Conservation (phyloP, 2,797 vertebrate genomes). For the Amniataba percoides region DNA sequence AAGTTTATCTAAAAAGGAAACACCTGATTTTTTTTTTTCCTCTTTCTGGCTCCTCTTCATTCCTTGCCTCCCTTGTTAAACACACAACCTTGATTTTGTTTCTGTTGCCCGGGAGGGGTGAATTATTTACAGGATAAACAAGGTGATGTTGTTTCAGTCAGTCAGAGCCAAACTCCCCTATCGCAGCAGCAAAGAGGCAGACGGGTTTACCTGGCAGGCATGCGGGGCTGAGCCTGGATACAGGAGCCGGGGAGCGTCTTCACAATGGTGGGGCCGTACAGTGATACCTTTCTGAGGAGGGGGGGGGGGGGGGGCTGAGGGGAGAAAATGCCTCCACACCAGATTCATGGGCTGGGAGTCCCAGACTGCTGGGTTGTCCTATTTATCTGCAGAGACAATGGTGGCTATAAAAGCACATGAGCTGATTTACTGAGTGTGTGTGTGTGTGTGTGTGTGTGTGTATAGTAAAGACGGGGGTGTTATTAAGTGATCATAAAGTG, state of each 20-base stretch:
- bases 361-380: slow-evolving; percentile 64
- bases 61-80: slow-evolving; percentile 79
- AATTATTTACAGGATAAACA: slow-evolving; percentile 87
- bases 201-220: slow-evolving; percentile 79
- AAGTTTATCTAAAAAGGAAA: slow-evolving; percentile 82
- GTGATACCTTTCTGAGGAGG: slow-evolving; percentile 62
- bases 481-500: slow-evolving; percentile 78
- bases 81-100: slow-evolving; percentile 83
- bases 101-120: slow-evolving; percentile 76
- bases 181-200: slow-evolving; percentile 71
- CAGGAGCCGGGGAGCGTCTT: slow-evolving; percentile 54
- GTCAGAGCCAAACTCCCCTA: slow-evolving; percentile 75
- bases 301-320: not conserved
- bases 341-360: slow-evolving; percentile 75
- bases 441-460: slow-evolving; percentile 41
- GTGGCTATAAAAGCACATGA: slow-evolving; percentile 71
- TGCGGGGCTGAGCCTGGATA: slow-evolving; percentile 62
- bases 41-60: slow-evolving; percentile 63
- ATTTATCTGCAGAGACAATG: slow-evolving; percentile 76
- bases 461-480: slow-evolving; percentile 44
- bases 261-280: slow-evolving; percentile 52
- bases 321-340: slow-evolving; percentile 59
- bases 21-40: slow-evolving; percentile 66
- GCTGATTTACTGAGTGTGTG: slow-evolving; percentile 65
- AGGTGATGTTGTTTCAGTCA: slow-evolving; percentile 81